phyloP scores from a whole-genome alignment of 2,797 vertebrate genomes.

The Anguilla megastoma region DNA sequence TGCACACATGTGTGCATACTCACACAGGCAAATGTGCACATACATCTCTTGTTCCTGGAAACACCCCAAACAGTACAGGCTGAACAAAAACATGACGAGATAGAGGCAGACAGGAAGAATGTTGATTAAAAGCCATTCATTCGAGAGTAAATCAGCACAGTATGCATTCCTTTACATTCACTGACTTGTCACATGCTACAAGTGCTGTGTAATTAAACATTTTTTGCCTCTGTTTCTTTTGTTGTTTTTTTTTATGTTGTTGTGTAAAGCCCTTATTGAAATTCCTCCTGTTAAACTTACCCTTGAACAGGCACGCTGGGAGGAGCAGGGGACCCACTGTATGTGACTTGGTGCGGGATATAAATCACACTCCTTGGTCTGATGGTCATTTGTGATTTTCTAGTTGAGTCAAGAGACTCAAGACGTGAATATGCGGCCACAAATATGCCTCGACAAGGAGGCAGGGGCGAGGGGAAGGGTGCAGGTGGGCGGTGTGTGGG shows the following conservation, averaged over 20 bases:
- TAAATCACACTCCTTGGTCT: neutral
- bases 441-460: neutral
- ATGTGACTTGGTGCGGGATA: neutral
- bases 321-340: neutral
- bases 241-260: neutral
- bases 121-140: slow-evolving; percentile 23
- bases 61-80: neutral
- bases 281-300: neutral
- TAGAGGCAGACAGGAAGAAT: neutral
- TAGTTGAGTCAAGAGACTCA: neutral
- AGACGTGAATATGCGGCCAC: neutral
- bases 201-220: neutral
- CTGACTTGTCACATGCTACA: neutral
- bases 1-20: neutral
- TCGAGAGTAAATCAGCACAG: slow-evolving; percentile 12
- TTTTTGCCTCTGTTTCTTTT: neutral
- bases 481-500: too few species aligned
- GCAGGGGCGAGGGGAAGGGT: neutral
- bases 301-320: neutral
- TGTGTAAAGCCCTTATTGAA: neutral
- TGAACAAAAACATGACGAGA: neutral
- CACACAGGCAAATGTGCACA: neutral
- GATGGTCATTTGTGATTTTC: neutral
- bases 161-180: slow-evolving; percentile 24
- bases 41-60: neutral